Evolutionary conservation across 2,888 invertebrate genomes (phyloP), one percentile per base, ranked within the genome.

Genomic region (Anoncus sp.): DNA sequence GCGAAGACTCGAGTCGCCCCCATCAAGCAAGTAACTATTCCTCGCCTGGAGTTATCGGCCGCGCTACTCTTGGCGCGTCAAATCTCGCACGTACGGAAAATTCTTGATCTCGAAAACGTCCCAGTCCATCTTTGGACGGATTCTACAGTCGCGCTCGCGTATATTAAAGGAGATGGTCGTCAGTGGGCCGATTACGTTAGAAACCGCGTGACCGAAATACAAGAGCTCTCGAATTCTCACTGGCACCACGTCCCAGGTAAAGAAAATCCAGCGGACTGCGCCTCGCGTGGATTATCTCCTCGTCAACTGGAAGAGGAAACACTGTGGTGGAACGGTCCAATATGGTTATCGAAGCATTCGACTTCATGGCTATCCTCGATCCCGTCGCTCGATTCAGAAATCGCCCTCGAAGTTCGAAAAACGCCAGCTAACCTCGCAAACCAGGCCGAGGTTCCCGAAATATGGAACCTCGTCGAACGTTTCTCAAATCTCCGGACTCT

Each of bases 111-210:
- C 38, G 20, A 16, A 9, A 27, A 60, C n/a, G 31, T n/a, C 16
- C 79, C 67, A n/a, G 45, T 71, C 12, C 43, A 51, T 31, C 20
- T 63, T 10, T 81, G 74, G 62, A 47, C 78, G 18, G 73, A 81
- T 53, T 76, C 75, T n/a, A 65, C 65, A 10, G 75, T 76, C 12
- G 67, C 67, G 1, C 67, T 76, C n/a, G 67, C 75, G 3, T 79
- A 72, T 38, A 31, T 31, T 31, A 3, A 31, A 1, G 75, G 79
- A 9, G 78, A 83, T 43, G 75, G 77, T 4, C 40, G 43, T 16
- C 18, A 74, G 9, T 85, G 83, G 79, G 83, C 85, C 24, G 79
- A 81, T 1, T 85, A 80, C 72, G 82, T 86, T 1, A 69, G 73
- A 6, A 85, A 86, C 53, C 45, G 84, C 35, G 83, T 86, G 2